Base-by-base conservation (phyloP, 2,113 vertebrate species). In the Leiothrix lutea region DNA sequence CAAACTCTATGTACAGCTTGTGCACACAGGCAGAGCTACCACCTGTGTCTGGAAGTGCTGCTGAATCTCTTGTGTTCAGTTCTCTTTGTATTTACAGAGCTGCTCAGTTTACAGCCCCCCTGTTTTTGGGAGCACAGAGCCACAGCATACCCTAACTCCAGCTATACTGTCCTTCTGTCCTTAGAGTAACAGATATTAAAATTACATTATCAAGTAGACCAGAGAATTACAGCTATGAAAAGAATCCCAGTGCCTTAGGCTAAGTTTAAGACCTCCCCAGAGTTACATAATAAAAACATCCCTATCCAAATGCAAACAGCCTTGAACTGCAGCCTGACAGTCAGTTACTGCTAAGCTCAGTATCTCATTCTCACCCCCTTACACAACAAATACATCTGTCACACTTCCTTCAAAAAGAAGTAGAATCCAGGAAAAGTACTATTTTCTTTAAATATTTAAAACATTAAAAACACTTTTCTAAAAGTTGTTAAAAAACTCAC, bases 391-490 rank as follows among this genome's bases (percentile, higher is more conserved):
- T 23, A 89, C 31, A 56, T 64, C 14, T 29, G 48, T 33, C 45
- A 92, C 70, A 53, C 42, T 29, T 24, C 40, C 69, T 80, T 86
- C 64, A 82, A 74, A 86, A 86, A 22, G 9, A 90, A 70, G 33
- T 11, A 91, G n/a, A 24, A 93, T 29, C 31, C 75, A 87, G 74
- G 12, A 87, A 29, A 51, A 69, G 26, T 54, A 86, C 58, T 26
- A 17, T 78, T 93, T 80, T 86, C 72, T 70, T 89, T 84, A 94
- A 95, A 95, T 90, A 95, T 44, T 78, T 85, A 81, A 73, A 64
- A 56, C 23, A 73, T 40, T 54, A 72, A 33, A 36, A 44, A 44
- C 25, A 45, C 45, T 31, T 35, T 35, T 45, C 31, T 31, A 33
- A 38, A 77, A 42, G 29, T 12, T 35, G 33, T 29, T 56, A 73